A percentile compares a stretch with the other conserved stretches of the same genome.
phyloP scores from a whole-genome alignment of 2,888 invertebrate species.

The Erpobdella octoculata region DNA sequence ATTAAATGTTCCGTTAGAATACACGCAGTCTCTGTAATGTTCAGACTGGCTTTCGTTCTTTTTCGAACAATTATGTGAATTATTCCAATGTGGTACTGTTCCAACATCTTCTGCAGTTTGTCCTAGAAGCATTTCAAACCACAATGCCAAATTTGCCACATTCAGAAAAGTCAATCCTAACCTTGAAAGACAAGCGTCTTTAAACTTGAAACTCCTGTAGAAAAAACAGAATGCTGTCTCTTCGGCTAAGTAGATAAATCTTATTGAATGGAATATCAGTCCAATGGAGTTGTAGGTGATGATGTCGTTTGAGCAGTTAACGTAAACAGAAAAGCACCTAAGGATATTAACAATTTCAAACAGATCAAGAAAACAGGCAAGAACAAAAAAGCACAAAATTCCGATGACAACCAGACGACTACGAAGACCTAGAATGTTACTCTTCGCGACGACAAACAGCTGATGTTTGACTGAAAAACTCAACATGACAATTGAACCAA shows the following conservation, averaged over 20 bases:
- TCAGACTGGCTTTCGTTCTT: neutral
- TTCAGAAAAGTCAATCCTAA: slow-evolving; percentile 21
- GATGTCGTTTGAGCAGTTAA: neutral
- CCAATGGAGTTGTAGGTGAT: neutral
- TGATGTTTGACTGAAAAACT: neutral
- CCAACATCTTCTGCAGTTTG: slow-evolving; percentile 7
- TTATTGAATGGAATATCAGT: slow-evolving; percentile 16
- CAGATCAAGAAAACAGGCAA: slow-evolving; percentile 14
- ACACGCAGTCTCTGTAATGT: neutral
- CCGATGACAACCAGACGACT: slow-evolving; percentile 17
- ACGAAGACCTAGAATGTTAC: neutral
- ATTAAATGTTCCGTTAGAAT: neutral
- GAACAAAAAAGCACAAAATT: slow-evolving; percentile 19
- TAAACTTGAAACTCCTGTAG: slow-evolving; percentile 7
- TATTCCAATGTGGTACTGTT: neutral
- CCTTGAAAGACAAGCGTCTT: neutral
- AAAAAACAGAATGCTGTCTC: slow-evolving; percentile 18
- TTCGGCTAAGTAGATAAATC: slow-evolving; percentile 18
- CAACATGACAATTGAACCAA: slow-evolving; percentile 15
- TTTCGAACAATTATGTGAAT: neutral
- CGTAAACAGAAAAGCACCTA: slow-evolving; percentile 10
- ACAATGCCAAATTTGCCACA: slow-evolving; percentile 26
- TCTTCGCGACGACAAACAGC: neutral
- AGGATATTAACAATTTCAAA: neutral
- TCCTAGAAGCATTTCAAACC: slow-evolving; percentile 31